phyloP scores from a whole-genome alignment of 2,888 invertebrate species.

The Lasioglossum lativentre region DNA sequence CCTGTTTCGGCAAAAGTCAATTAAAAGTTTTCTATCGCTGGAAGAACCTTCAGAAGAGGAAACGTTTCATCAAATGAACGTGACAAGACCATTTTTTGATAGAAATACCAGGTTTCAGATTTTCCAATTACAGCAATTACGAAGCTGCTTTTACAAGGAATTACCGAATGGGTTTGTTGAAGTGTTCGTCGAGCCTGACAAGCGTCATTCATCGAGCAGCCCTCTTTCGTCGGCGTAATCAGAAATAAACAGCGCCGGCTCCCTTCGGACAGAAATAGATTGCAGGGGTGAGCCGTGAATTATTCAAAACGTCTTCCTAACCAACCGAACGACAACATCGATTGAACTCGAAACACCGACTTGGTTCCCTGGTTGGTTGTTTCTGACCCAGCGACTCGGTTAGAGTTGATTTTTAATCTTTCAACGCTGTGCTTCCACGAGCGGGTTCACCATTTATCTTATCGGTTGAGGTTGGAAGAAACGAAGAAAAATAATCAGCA shows the following conservation, averaged over 20 bases:
- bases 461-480: background rate
- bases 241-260: conserved; percentile 57
- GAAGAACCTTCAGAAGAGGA: no score
- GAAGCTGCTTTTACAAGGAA: background rate
- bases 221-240: conserved; percentile 64
- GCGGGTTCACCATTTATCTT: background rate
- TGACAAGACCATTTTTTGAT: background rate
- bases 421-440: background rate
- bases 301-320: conserved; percentile 65
- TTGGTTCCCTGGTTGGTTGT: conserved; percentile 15
- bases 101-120: background rate
- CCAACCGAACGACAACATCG: conserved; percentile 49
- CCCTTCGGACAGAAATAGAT: conserved; percentile 42
- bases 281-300: conserved; percentile 48
- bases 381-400: conserved; percentile 37
- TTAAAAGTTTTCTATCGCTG: no score
- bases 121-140: background rate
- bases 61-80: background rate
- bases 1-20: no score
- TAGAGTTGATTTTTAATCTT: background rate
- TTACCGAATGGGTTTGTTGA: background rate
- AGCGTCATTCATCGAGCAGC: conserved; percentile 51
- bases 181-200: conserved; percentile 55
- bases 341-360: conserved; percentile 60
- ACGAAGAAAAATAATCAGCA: background rate